Evolutionary conservation across 2,797 vertebrate species (phyloP).

Genomic region (Distichodus sexfasciatus): DNA sequence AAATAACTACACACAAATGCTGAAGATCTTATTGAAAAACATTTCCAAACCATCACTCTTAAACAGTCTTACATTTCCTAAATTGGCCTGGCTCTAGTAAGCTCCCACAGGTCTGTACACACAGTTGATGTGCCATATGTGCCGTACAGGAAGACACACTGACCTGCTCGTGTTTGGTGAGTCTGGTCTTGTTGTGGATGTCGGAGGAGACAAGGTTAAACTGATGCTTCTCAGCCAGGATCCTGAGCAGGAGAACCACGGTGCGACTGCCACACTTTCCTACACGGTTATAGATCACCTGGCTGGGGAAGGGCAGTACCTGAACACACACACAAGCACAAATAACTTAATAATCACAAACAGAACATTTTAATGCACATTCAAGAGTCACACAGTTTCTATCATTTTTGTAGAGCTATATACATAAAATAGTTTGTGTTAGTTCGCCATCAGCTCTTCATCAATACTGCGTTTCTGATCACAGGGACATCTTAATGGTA

Average conservation of each 20-base stretch:
- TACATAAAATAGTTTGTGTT: too few relatives aligned
- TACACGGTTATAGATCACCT: conserved; percentile 98
- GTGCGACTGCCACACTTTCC: conserved; percentile 98
- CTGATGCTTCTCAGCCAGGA: conserved; percentile 90
- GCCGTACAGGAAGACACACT: conserved; percentile 40
- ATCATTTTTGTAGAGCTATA: too few relatives aligned
- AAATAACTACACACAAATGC: too few relatives aligned
- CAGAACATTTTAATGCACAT: neutral
- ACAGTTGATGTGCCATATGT: too few relatives aligned
- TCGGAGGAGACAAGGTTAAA: conserved; percentile 96
- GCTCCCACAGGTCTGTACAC: neutral
- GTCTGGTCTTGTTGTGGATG: conserved; percentile 97
- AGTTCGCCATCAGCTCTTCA: too few relatives aligned
- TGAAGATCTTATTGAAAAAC: too few relatives aligned
- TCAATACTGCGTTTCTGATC: too few relatives aligned
- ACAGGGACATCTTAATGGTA: too few relatives aligned
- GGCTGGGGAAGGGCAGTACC: conserved; percentile 94
- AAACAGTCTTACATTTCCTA: too few relatives aligned
- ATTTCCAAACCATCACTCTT: too few relatives aligned
- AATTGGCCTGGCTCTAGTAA: too few relatives aligned
- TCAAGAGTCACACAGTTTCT: too few relatives aligned
- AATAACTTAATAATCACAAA: neutral
- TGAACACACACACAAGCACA: conserved; percentile 56
- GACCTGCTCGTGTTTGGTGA: conserved; percentile 96
- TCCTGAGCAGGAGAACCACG: conserved; percentile 90